These are phyloP conservation scores for Moxostoma hubbsi DNA, from an alignment of 2,797 vertebrate species.

Conservation along the genomic window DNA sequence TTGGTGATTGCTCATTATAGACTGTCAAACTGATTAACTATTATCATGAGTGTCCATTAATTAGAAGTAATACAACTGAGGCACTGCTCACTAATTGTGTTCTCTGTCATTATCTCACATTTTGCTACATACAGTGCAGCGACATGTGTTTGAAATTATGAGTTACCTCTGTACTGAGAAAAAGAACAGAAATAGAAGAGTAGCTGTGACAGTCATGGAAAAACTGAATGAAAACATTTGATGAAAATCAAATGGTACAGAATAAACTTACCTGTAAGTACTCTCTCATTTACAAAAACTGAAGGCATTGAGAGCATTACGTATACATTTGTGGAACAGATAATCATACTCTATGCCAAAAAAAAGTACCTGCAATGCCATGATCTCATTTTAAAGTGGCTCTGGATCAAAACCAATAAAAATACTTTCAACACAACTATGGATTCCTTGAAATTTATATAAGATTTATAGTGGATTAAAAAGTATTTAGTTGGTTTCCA, in stretches of 20 bases:
- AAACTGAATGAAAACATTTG: too few species aligned
- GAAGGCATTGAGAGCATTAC: too few species aligned
- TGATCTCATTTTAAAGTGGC: background rate
- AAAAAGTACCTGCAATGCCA: background rate
- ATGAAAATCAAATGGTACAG: too few species aligned
- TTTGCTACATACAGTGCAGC: background rate
- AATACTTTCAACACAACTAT: background rate
- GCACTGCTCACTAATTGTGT: slow-evolving; percentile 55
- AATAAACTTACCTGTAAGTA: too few species aligned
- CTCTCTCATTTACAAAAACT: too few species aligned
- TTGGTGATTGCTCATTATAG: slow-evolving; percentile 69
- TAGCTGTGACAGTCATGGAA: background rate
- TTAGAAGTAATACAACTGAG: slow-evolving; percentile 64
- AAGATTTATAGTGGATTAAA: background rate
- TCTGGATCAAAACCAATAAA: background rate
- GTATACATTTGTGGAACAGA: too few species aligned
- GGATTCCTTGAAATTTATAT: background rate
- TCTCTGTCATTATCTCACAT: slow-evolving; percentile 48
- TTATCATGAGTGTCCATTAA: slow-evolving; percentile 67
- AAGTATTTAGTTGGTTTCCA: background rate
- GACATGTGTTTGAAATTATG: slow-evolving; percentile 26
- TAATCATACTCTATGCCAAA: too few species aligned
- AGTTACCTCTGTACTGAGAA: background rate
- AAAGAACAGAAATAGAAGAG: background rate
- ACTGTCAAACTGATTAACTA: slow-evolving; percentile 67